Conservation (phyloP, 2,113 vertebrate species). For the Suricata suricatta region DNA sequence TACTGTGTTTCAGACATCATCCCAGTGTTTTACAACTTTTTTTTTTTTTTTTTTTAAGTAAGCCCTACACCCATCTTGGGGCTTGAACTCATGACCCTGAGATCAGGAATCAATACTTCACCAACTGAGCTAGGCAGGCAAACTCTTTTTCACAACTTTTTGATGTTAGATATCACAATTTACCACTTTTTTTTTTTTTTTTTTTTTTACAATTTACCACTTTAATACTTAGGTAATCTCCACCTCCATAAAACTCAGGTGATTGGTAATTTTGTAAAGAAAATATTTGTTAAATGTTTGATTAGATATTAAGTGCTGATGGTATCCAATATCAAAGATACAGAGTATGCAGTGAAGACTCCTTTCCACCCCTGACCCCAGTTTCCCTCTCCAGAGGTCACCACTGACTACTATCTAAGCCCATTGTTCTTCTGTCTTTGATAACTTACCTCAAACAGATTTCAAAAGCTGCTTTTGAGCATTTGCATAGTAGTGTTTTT, state of each 20-base stretch:
- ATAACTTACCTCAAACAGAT: neutral
- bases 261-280: neutral
- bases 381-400: neutral
- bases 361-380: neutral
- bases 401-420: neutral
- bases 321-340: neutral
- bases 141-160: neutral
- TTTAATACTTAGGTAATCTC: neutral
- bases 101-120: neutral
- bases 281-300: neutral
- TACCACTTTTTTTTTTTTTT: too few relatives aligned
- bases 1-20: neutral
- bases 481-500: neutral
- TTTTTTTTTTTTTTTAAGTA: neutral
- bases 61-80: neutral
- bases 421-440: neutral
- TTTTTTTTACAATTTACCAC: neutral
- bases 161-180: neutral
- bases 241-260: neutral
- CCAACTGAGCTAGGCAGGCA: neutral
- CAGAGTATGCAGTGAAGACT: fast-evolving
- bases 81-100: neutral
- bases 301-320: neutral
- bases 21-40: neutral
- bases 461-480: neutral